Conservation (phyloP, 2,797 vertebrate genomes). For the Lutjanus argentimaculatus region DNA sequence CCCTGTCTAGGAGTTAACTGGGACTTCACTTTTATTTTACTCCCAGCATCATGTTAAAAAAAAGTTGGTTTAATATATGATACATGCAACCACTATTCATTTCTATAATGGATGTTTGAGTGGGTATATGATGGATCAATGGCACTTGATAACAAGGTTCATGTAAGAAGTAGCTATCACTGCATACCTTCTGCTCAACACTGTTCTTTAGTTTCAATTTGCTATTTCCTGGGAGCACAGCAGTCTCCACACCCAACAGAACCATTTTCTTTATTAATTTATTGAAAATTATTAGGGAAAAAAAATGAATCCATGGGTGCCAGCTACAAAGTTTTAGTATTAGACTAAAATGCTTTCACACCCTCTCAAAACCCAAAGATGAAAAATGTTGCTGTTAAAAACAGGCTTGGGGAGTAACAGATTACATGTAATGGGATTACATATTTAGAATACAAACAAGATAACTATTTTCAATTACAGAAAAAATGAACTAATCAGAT, state of each 20-base stretch:
- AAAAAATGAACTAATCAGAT: too few species aligned
- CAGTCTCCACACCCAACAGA: background rate
- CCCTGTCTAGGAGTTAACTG: background rate
- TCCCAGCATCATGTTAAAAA: background rate
- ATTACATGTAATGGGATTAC: too few species aligned
- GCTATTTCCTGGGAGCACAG: background rate
- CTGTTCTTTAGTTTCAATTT: background rate
- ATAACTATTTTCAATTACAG: too few species aligned
- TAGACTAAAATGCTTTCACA: background rate
- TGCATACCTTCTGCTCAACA: too few species aligned
- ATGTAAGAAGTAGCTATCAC: background rate
- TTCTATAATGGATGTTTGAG: background rate
- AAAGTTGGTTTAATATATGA: background rate
- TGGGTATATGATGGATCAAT: background rate
- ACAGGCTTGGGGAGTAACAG: too few species aligned
- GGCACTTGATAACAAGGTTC: background rate
- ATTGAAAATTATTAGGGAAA: background rate
- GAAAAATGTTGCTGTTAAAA: background rate
- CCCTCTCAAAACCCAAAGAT: background rate
- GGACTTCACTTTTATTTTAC: slow-evolving; percentile 6
- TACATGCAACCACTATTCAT: background rate
- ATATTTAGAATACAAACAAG: too few species aligned
- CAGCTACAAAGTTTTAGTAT: background rate
- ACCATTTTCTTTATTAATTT: background rate
- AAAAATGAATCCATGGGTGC: background rate